These are phyloP conservation scores for Lasioglossum malachurum DNA, from an alignment of 2,888 invertebrate species.

Conservation along the genomic window DNA sequence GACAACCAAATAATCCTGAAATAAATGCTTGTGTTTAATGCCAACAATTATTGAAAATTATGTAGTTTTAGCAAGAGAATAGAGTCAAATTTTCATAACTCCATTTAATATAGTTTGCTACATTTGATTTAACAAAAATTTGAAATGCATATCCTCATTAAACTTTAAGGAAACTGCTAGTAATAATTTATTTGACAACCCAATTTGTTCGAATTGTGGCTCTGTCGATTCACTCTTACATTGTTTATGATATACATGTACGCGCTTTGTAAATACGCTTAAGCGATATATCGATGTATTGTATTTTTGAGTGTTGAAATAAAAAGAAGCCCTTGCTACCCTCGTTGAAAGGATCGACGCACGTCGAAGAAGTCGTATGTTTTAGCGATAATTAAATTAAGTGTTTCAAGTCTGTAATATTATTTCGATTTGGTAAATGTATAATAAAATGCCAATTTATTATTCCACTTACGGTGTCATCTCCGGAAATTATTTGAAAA, in stretches of 20 bases:
- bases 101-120: background rate
- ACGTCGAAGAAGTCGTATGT: background rate
- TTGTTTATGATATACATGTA: background rate
- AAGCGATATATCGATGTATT: constrained; percentile 24
- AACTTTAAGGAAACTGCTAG: background rate
- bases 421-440: background rate
- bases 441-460: constrained; percentile 19
- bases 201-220: background rate
- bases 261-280: constrained; percentile 50
- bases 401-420: constrained; percentile 8
- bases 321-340: constrained; percentile 59
- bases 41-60: background rate
- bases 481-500: no score
- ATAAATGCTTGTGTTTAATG: background rate
- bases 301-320: constrained; percentile 32
- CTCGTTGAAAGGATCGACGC: constrained; percentile 41
- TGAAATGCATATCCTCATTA: background rate
- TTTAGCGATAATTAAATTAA: constrained; percentile 10
- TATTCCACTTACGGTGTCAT: background rate
- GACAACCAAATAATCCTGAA: background rate
- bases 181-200: background rate
- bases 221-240: background rate
- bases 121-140: background rate
- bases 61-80: background rate
- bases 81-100: background rate